These are phyloP conservation scores for Eptesicus fuscus DNA, from an alignment of 2,113 vertebrate species.

Conservation along the genomic window DNA sequence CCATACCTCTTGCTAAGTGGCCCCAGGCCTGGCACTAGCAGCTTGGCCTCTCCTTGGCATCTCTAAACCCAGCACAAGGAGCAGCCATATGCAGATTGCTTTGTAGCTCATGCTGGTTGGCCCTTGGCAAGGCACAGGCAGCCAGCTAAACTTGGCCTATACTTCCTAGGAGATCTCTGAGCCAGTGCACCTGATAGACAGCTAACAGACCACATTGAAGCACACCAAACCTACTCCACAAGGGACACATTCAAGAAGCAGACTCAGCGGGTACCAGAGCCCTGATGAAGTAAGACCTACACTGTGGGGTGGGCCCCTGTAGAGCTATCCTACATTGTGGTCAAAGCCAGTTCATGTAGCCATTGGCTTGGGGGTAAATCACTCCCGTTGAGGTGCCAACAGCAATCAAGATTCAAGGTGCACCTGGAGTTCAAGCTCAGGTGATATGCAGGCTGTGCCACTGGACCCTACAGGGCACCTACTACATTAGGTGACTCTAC, in stretches of 20 bases:
- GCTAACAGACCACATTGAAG: background rate
- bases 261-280: background rate
- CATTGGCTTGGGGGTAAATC: background rate
- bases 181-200: background rate
- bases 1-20: background rate
- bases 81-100: background rate
- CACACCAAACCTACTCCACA: background rate
- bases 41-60: background rate
- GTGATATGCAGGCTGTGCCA: background rate
- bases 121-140: background rate
- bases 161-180: background rate
- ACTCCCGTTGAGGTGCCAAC: background rate
- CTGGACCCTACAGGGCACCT: background rate
- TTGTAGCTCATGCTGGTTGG: background rate
- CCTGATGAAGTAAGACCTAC: background rate
- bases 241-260: background rate
- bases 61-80: background rate
- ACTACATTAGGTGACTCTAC: background rate
- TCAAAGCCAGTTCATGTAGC: background rate
- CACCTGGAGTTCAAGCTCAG: background rate
- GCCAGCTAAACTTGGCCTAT: background rate
- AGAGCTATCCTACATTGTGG: background rate
- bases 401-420: background rate
- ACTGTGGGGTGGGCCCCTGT: background rate
- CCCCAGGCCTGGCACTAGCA: background rate